Percentiles rank a stretch among this genome's conserved stretches.
Conservation (phyloP, 2,797 vertebrate species). For the Hydrophis major region DNA sequence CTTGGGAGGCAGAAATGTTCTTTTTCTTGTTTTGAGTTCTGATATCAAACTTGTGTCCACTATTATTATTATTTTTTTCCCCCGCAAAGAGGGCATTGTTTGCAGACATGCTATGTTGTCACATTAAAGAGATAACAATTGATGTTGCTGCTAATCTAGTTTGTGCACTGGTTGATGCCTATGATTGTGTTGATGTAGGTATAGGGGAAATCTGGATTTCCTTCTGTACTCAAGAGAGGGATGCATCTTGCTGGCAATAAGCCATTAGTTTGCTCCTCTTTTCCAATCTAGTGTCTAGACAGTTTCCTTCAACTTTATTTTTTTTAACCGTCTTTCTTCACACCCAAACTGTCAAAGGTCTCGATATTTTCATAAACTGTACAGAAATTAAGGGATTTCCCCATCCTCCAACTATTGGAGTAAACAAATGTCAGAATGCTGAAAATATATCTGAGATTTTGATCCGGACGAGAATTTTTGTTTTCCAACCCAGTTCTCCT, state of each 20-base stretch:
- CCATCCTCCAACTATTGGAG: neutral
- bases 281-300: neutral
- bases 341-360: neutral
- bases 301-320: neutral
- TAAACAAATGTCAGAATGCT: neutral
- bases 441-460: conserved; percentile 2
- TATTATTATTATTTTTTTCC: neutral
- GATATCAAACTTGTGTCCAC: neutral
- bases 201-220: neutral
- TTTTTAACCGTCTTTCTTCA: neutral
- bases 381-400: conserved; percentile 1
- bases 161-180: neutral
- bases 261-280: neutral
- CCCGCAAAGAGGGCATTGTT: neutral
- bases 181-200: neutral
- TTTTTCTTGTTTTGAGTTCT: neutral
- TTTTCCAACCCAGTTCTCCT: neutral
- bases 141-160: neutral
- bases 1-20: neutral
- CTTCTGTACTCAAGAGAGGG: neutral
- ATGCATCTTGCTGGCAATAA: neutral
- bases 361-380: neutral
- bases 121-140: neutral
- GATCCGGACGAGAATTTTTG: neutral
- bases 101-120: neutral